Base-by-base conservation (phyloP, 2,113 vertebrate species). In the Thymallus thymallus region DNA sequence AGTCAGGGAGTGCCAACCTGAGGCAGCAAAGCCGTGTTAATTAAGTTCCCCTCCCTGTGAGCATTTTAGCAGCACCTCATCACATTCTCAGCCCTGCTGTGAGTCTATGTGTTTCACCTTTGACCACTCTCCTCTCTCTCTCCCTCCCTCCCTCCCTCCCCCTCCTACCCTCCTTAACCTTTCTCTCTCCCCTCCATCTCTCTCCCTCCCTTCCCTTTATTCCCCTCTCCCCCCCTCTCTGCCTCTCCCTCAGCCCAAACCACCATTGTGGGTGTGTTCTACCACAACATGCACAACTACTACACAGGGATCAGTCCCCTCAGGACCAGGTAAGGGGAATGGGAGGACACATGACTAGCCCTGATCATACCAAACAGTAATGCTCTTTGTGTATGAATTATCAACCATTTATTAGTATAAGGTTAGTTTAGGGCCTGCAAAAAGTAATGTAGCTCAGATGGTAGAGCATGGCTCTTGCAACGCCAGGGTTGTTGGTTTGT, bases 221-320 rank as follows among this genome's bases (percentile, higher is more conserved):
- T 2, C 26, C 26, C 2, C 26, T 26, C 26, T 26, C 9, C 16
- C n/a, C 32, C 56, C 74, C 55, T 51, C 1, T 73, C 58, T 58
- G 69, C 18, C 12, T 63, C 68, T 48, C 32, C 5, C 69, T 56
- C 58, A 99, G 97, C 86, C 80, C 95, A 96, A 87, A 94, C 95
- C 70, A 97, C 94, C 80, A 91, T 97, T 0, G 96, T 98, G 0
- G 97, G 97, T 22, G 93, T 99, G 18, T 92, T 95, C 5, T 99
- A 99, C 90, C 96, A 96, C 70, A 94, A 87, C 22, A 91, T 98
- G 93, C 96, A 99, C 82, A 87, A 29, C 61, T 94, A 93, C 88
- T 94, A 98, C 82, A 88, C 75, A 48, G 88, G 84, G 74, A 97
- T 99, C 88, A 90, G 83, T 68, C 96, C 97, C 0, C 35, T 79